Base-by-base conservation (phyloP, 2,113 vertebrate genomes). In the Lycocorax pyrrhopterus region DNA sequence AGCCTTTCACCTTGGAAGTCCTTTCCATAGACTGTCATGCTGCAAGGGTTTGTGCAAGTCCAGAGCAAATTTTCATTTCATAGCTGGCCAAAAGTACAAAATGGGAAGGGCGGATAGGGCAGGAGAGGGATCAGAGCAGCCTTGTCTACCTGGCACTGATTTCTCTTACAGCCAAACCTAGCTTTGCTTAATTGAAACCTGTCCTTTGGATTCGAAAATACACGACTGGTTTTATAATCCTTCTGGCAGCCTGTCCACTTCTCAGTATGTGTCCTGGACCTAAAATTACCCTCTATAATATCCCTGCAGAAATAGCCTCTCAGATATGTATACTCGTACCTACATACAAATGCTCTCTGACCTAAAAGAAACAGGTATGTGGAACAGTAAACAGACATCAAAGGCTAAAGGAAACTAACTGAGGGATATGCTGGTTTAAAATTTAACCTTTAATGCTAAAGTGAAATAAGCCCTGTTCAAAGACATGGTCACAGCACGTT, bases 101-200 rank as follows among this genome's bases (percentile, higher is more conserved):
- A 79, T 17, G 27, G 43, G n/a, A 93, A 55, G n/a, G 26, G 29
- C 0, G 18, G 41, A 75, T 46, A 49, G 52, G 51, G 63, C 12
- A 6, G 55, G 20, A 93, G 46, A 69, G 33, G 63, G 63, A 80
- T 71, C 6, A 13, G 82, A 91, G 55, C 35, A 78, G 44, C 26
- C 35, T 37, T 93, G 63, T 72, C 59, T 90, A 64, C 52, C 74
- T 88, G 91, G 92, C 89, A 89, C 53, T 78, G 75, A 90, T 94
- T 96, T 88, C 76, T 79, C 73, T 86, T 86, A 41, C 12, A 91
- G 59, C 81, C 94, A 94, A 97, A 89, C 75, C 63, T 78, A 46
- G 52, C 47, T 97, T 96, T 95, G 49, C 78, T 79, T 95, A 97
- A 97, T 85, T 89, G 87, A 97, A 98, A 96, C 49, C 87, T 88